These are phyloP conservation scores for Phoeniculus purpureus DNA, from an alignment of 2,797 vertebrate genomes.

Conservation along the genomic window DNA sequence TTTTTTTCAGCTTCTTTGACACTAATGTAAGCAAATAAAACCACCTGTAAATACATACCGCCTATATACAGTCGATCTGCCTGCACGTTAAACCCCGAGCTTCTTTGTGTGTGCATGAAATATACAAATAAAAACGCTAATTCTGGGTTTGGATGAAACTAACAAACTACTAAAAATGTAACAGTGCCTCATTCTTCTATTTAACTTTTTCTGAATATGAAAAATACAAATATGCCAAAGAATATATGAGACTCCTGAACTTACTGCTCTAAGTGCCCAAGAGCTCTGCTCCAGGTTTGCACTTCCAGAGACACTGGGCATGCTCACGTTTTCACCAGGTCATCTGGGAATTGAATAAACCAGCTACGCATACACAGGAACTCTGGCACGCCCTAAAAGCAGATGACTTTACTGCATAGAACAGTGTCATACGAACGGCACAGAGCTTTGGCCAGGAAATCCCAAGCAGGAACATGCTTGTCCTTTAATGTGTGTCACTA, in stretches of 20 bases:
- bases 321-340: background rate
- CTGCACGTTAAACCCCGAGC: background rate
- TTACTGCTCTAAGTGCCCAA: background rate
- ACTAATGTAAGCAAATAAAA: background rate
- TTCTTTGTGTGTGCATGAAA: background rate
- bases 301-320: background rate
- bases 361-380: background rate
- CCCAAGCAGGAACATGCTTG: background rate
- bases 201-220: background rate
- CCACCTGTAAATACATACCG: background rate
- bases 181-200: background rate
- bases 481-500: background rate
- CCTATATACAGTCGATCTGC: background rate
- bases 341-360: constrained; percentile 35
- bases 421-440: background rate
- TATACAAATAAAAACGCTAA: background rate
- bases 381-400: constrained; percentile 19
- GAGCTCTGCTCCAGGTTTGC: background rate
- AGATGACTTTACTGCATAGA: background rate
- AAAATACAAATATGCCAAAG: background rate
- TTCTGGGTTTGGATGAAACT: background rate
- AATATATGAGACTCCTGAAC: background rate
- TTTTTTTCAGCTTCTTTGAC: background rate
- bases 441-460: background rate
- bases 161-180: background rate